Conservation (phyloP, 2,113 vertebrate species). For the Argyrosomus japonicus region DNA sequence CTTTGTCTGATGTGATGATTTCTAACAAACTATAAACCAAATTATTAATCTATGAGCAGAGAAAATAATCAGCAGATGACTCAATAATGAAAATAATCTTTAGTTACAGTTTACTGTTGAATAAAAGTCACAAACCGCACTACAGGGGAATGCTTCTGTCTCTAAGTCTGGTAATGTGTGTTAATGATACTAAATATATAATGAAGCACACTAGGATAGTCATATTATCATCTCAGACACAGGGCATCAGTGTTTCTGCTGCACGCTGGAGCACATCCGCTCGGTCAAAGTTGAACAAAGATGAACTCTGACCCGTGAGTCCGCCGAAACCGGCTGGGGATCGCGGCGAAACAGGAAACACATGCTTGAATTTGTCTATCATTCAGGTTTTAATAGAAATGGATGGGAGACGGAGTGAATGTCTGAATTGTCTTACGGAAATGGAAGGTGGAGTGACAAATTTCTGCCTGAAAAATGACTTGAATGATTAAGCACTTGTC, state of each 20-base stretch:
- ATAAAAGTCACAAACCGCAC: too few species aligned
- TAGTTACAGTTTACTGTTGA: too few species aligned
- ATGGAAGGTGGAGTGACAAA: too few species aligned
- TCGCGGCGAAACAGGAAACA: constrained; percentile 12
- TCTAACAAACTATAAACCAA: background rate
- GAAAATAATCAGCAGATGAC: background rate
- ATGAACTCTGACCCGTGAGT: too few species aligned
- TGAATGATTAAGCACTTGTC: background rate
- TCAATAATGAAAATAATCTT: too few species aligned
- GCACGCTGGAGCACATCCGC: too few species aligned
- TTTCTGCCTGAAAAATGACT: background rate
- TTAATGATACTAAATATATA: background rate
- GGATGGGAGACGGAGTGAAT: background rate
- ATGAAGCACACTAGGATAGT: background rate
- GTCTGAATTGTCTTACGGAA: background rate
- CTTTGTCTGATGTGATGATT: background rate
- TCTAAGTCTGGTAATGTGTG: too few species aligned
- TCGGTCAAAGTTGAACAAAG: too few species aligned
- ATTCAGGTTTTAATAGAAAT: background rate
- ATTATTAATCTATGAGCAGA: background rate
- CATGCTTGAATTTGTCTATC: background rate
- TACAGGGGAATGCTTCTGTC: too few species aligned
- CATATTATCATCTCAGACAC: background rate
- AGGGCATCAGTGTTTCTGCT: background rate
- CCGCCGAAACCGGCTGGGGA: too few species aligned